Evolutionary conservation across 2,888 invertebrate species (phyloP), one percentile per base, ranked within the genome.

Genomic region (Tachina lurida): DNA sequence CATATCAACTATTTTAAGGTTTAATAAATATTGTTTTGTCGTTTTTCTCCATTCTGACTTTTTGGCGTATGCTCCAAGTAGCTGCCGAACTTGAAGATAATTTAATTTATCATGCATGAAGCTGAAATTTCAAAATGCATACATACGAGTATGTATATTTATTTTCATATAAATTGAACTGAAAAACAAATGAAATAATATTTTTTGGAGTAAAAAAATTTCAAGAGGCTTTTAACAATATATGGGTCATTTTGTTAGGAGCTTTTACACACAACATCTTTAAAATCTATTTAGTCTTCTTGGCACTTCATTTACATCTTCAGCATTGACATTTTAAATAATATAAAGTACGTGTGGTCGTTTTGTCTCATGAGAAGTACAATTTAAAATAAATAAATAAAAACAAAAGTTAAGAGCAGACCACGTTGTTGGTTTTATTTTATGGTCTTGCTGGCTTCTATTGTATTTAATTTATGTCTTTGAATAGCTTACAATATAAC

Each of bases 201-300:
- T 17, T 68, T 19, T 39, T 31, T 41, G 7, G 41, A 5, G 12
- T 49, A 41, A 68, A 49, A 41, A 68, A 13, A n/a, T 22, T 62
- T 75, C 15, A 78, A 78, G 70, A 39, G 85, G 74, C 81, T 78
- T 68, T 85, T 74, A 65, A 71, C 45, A 39, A 65, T 52, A 85
- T 85, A 65, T 82, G 74, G 85, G 78, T 82, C 85, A 85, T 75
- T 82, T 74, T 73, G 68, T 81, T 74, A 78, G 82, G 74, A 82
- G 85, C 73, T 77, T 85, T 78, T 63, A 43, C 31, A 31, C 31
- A 31, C 45, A 76, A 45, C 74, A 74, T 71, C 56, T 83, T 77
- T 43, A 67, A 67, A 58, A 83, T 67, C 49, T 60, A 78, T 56
- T 82, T 31, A n/a, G 41, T 39, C 22, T 79, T 52, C 39, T 73